Percentiles rank a stretch among this genome's conserved stretches.
phyloP scores from a whole-genome alignment of 2,113 vertebrate species.

The Myiozetetes cayanensis region DNA sequence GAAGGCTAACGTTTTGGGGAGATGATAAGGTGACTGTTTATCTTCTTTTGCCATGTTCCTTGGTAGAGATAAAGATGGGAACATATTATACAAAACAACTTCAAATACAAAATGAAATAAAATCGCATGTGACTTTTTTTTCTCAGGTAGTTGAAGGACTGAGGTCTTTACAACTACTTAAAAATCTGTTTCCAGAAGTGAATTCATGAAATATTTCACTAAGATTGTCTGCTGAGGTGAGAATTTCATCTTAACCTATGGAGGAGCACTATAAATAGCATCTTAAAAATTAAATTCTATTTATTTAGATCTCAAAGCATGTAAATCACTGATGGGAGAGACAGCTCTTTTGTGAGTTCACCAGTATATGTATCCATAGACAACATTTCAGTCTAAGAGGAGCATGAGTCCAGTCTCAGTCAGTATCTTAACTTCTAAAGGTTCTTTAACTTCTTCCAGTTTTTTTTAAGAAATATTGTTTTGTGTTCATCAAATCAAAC shows the following conservation, averaged over 20 bases:
- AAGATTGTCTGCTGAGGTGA: not conserved
- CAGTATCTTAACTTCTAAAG: not conserved
- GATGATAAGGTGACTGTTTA: not conserved
- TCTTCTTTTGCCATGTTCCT: not conserved
- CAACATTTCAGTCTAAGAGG: not conserved
- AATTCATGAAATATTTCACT: not conserved
- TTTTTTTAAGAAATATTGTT: not conserved
- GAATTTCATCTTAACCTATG: not conserved
- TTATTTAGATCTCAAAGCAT: not conserved
- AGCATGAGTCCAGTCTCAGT: not conserved
- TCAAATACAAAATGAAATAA: not conserved
- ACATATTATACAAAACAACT: not conserved
- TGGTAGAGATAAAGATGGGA: not conserved
- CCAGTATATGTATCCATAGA: not conserved
- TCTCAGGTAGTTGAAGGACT: not conserved
- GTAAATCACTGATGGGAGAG: not conserved
- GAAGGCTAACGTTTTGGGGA: not conserved
- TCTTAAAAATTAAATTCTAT: not conserved
- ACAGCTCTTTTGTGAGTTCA: not conserved
- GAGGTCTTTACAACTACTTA: not conserved
- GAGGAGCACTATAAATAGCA: not conserved
- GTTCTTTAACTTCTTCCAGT: not conserved
- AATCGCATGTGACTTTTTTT: not conserved
- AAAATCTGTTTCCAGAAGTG: not conserved
- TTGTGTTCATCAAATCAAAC: not conserved